Evolutionary conservation across 2,888 invertebrate genomes (phyloP).

Genomic region (Acleris cristana): DNA sequence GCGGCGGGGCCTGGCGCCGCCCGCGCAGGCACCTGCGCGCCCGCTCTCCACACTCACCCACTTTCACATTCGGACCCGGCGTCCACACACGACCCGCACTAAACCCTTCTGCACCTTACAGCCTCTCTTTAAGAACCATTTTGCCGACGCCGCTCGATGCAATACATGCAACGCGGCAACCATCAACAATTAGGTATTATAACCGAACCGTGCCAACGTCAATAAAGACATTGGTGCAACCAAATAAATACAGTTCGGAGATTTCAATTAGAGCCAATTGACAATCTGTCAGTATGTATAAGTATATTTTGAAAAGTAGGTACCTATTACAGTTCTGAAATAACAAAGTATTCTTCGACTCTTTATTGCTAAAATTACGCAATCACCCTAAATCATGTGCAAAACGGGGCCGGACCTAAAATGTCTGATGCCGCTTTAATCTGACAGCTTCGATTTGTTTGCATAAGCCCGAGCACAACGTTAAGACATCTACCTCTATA

Average conservation of each 20-base stretch:
- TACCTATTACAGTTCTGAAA: too few relatives aligned
- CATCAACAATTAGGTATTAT: slow-evolving; percentile 31
- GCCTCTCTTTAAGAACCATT: slow-evolving; percentile 23
- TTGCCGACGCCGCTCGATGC: slow-evolving; percentile 10
- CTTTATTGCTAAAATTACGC: background rate
- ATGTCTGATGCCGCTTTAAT: slow-evolving; percentile 13
- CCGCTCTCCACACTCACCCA: slow-evolving; percentile 56
- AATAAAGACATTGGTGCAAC: slow-evolving; percentile 34
- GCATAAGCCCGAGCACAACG: slow-evolving; percentile 11
- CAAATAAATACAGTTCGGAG: slow-evolving; percentile 17
- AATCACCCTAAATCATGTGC: background rate
- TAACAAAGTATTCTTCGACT: too few relatives aligned
- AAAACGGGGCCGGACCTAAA: background rate
- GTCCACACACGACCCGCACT: slow-evolving; percentile 39
- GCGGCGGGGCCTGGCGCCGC: slow-evolving; percentile 74
- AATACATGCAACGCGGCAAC: slow-evolving; percentile 33
- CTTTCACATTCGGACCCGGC: slow-evolving; percentile 60
- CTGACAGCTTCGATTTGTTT: slow-evolving; percentile 29
- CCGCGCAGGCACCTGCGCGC: slow-evolving; percentile 49
- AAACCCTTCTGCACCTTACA: slow-evolving; percentile 34
- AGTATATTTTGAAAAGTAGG: too few relatives aligned
- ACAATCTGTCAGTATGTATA: slow-evolving; percentile 1
- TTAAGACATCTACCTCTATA: slow-evolving; percentile 1
- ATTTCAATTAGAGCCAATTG: slow-evolving; percentile 16
- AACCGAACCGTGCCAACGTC: slow-evolving; percentile 27